Evolutionary conservation across 2,888 invertebrate species (phyloP), one percentile per base, ranked within the genome.

Genomic region (Hypomecis atomaria): DNA sequence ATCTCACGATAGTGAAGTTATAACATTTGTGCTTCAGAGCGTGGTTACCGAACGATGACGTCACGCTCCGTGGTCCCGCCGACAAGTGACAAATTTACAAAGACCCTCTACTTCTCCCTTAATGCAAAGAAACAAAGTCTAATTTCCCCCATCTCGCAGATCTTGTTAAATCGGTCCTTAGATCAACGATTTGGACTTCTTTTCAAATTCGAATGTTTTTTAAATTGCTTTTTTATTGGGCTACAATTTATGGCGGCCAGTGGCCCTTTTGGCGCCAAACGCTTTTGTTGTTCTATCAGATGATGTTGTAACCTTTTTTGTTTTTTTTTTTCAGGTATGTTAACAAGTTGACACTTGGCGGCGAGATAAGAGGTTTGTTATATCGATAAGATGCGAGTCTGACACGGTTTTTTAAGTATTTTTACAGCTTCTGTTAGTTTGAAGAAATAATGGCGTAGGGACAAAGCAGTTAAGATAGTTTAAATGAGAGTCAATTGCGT

Each of bases 161-260:
- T 76, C 83, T 74, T 66, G 37, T 3, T 68, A 74, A 59, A 69
- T 61, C 83, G 79, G 85, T 62, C 73, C 71, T 70, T 67, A 69
- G 75, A 69, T 73, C 70, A 70, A 76, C 70, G 70, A 73, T 73
- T 72, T 72, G 67, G 74, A 78, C 84, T 85, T 83, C 79, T 83
- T 85, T 89, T 85, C 82, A 78, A 86, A 79, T 89, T 89, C 84
- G 86, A 87, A 85, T 86, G 85, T 87, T 86, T 87, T 89, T 87
- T 84, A 86, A 88, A 91, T 90, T 90, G 87, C 88, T 89, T 90
- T 90, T 91, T 90, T 90, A 91, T 90, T 91, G 87, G 90, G 82
- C 82, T 84, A 82, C 81, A 88, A 90, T 91, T 90, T 90, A 91
- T 89, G 82, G 80, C 75, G 74, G 79, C 79, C 78, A 78, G 82